Base-by-base conservation (phyloP, 2,797 vertebrate genomes). In the Rhinella marina region DNA sequence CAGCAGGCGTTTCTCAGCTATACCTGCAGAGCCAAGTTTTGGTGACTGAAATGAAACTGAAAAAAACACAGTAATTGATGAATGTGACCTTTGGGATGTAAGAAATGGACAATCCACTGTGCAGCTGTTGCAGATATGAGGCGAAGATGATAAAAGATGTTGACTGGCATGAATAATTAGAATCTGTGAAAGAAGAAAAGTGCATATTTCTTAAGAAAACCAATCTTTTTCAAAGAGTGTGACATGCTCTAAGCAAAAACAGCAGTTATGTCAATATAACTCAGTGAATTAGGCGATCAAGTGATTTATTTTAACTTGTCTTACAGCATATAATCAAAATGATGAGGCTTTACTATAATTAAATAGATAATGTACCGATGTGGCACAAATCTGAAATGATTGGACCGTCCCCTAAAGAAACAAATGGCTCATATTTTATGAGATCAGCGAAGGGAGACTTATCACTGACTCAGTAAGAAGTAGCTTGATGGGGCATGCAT, bases 131-230 rank as follows among this genome's bases (percentile, higher is more conserved):
- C 61, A 56, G 50, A 83, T 23, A 66, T 82, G 61, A 41, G 52
- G 59, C 29, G 29, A 66, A 41, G 41, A 83, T 83, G 72, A 84
- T 83, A 84, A 83, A 88, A 83, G 50, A 88, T 84, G 72, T 84
- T 78, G 72, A 84, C 81, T 88, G 73, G 86, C 81, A 88, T 84
- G 78, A 86, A 87, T 87, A 87, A 87, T 87, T 87, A 82, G 76
- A 87, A 75, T 72, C 52, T 81, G 77, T 68, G 62, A 86, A 86
- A 72, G 62, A 86, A 81, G 85, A 86, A 86, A 72, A 86, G 83
- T 76, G 72, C 70, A 85, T 85, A 73, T 85, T 85, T 85, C 83
- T 75, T 76, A 85, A 61, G 56, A 79, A 81, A 86, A 78, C 23
- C 85, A 73, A 86, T 66, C 23, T 16, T 81, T 68, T 81, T 81